Evolutionary conservation across 2,113 vertebrate species (phyloP).

Genomic region (Reinhardtius hippoglossoides): DNA sequence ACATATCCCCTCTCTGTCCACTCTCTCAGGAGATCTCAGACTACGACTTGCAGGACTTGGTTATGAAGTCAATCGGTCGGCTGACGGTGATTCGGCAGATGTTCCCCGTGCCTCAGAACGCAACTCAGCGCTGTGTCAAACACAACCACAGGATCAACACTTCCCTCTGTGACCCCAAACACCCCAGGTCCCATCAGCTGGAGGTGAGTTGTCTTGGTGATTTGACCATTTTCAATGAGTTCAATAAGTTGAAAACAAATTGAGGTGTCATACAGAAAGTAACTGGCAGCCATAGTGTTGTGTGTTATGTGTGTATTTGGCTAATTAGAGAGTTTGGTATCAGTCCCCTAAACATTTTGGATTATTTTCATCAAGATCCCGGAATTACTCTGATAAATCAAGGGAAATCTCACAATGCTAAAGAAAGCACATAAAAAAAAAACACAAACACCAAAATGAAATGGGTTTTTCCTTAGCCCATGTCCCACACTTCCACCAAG

Average conservation of each 20-base stretch:
- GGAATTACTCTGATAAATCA: too few species aligned
- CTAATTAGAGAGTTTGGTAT: background rate
- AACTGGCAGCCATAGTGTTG: background rate
- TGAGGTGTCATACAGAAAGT: background rate
- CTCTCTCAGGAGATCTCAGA: constrained; percentile 91
- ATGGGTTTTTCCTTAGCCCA: too few species aligned
- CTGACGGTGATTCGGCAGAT: constrained; percentile 95
- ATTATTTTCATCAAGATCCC: too few species aligned
- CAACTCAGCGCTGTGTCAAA: constrained; percentile 94
- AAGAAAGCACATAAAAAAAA: too few species aligned
- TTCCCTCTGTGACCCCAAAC: constrained; percentile 95
- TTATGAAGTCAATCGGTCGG: constrained; percentile 96
- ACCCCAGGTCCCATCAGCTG: constrained; percentile 92
- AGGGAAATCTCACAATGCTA: too few species aligned
- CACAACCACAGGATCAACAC: constrained; percentile 97
- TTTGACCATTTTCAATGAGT: background rate
- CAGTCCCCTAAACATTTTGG: too few species aligned
- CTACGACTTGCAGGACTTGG: constrained; percentile 93
- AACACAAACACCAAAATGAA: too few species aligned
- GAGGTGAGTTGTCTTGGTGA: constrained; percentile 84
- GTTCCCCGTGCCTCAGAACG: constrained; percentile 94
- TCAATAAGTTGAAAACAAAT: background rate
- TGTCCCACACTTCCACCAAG: too few species aligned
- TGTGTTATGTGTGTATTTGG: background rate
- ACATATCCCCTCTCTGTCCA: background rate